phyloP scores from a whole-genome alignment of 2,797 vertebrate genomes.

The Lateolabrax maculatus region DNA sequence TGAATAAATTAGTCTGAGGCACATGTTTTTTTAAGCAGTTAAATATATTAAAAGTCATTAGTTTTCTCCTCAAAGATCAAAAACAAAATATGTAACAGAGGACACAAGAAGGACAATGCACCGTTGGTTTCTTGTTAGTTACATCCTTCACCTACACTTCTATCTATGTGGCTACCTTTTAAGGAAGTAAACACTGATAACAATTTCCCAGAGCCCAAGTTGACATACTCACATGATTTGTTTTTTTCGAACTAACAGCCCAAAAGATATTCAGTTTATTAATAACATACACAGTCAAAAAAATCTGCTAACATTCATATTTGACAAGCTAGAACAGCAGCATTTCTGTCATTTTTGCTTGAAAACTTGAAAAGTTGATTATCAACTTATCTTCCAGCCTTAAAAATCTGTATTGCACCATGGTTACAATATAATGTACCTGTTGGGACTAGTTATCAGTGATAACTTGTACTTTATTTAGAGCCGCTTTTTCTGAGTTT shows the following conservation, averaged over 20 bases:
- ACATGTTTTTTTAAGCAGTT: no score
- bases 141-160: background rate
- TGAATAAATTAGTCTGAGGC: background rate
- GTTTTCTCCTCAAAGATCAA: background rate
- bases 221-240: background rate
- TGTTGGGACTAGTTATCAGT: background rate
- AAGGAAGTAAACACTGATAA: constrained; percentile 2
- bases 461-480: background rate
- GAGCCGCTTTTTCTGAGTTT: no score
- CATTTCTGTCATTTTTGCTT: background rate
- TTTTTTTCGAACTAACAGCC: background rate
- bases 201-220: background rate
- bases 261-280: background rate
- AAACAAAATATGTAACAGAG: background rate
- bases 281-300: background rate
- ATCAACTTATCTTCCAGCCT: background rate
- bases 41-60: background rate
- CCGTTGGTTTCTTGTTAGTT: background rate
- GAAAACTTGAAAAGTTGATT: no score
- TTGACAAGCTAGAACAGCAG: background rate
- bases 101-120: background rate
- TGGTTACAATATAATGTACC: background rate
- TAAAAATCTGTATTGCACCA: background rate
- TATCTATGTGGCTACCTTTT: background rate
- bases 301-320: background rate